Base-by-base conservation (phyloP, 2,888 invertebrate genomes). In the Habroteleia sp. region DNA sequence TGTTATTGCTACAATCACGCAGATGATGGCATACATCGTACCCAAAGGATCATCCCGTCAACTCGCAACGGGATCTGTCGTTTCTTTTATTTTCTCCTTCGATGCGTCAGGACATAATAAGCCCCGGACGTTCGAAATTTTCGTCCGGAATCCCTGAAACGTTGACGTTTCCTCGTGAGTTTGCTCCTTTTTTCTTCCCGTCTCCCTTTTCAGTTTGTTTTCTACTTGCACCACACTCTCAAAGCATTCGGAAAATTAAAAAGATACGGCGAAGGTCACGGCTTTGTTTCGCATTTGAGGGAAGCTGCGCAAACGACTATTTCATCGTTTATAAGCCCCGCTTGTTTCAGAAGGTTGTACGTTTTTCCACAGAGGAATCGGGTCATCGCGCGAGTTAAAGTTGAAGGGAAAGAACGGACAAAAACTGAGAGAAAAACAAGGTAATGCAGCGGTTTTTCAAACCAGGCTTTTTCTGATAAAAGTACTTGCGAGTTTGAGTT, bases 211-310 rank as follows among this genome's bases (percentile, higher is more conserved):
- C 41, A 5, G 35, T 8, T n/a, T n/a, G 4, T 7, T 27, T 7
- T 27, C n/a, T 27, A 3, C 27, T 20, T 20, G 11, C 31, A 11
- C 10, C 10, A 0, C 1, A 16, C 10, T 8, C 41, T 62, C 72
- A 46, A 72, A 72, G 66, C 54, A 20, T 60, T 41, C 42, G 54
- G 27, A 56, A 63, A 74, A 74, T 69, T 50, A 63, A 52, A 74
- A 69, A 66, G 60, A 65, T 41, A 48, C 52, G 50, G 23, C 46
- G 69, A 69, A 75, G 75, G 75, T 71, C 60, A 48, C 66, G 65
- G 23, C 66, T 62, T 71, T 65, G 66, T 54, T 71, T 31, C 29
- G 10, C 14, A 10, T 25, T 35, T 50, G 29, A 37, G 16, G 46
- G 42, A 56, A 39, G 35, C 48, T 5, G 23, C 25, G 35, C 56